Conservation (phyloP, 2,888 invertebrate species). For the Tholera decimalis region DNA sequence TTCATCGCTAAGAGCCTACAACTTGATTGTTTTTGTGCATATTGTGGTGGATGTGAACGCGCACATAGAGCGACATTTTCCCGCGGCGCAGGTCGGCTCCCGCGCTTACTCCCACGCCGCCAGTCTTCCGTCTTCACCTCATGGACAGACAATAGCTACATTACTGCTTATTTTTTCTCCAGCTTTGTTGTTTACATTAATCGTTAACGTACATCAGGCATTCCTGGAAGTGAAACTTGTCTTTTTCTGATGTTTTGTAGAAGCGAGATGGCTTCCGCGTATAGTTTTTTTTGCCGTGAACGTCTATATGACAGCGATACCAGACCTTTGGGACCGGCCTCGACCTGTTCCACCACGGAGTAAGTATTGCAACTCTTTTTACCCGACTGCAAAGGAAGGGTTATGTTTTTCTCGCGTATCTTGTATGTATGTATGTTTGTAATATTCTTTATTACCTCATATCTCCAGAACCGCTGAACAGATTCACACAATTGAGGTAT, state of each 20-base stretch:
- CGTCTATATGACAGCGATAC: constrained; percentile 67
- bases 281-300: constrained; percentile 76
- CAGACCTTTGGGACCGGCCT: constrained; percentile 75
- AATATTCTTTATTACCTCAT: no score
- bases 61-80: constrained; percentile 78
- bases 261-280: constrained; percentile 84
- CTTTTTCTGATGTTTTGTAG: constrained; percentile 82
- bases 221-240: constrained; percentile 87
- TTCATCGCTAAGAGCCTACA: constrained; percentile 32
- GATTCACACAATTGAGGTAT: no score
- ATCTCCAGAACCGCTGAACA: no score
- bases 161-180: constrained; percentile 84
- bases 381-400: no score
- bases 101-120: constrained; percentile 83
- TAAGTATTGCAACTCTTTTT: constrained; percentile 27
- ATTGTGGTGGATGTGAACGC: constrained; percentile 75
- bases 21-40: constrained; percentile 63
- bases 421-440: no score
- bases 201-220: constrained; percentile 79
- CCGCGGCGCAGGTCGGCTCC: constrained; percentile 83
- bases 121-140: constrained; percentile 83
- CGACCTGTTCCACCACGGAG: constrained; percentile 75
- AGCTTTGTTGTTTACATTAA: constrained; percentile 83
- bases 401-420: no score
- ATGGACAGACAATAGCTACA: constrained; percentile 84